Evolutionary conservation across 53 echinoderm and acorn worm genomes (phyloP).

Genomic region (Zoroaster sp.): DNA sequence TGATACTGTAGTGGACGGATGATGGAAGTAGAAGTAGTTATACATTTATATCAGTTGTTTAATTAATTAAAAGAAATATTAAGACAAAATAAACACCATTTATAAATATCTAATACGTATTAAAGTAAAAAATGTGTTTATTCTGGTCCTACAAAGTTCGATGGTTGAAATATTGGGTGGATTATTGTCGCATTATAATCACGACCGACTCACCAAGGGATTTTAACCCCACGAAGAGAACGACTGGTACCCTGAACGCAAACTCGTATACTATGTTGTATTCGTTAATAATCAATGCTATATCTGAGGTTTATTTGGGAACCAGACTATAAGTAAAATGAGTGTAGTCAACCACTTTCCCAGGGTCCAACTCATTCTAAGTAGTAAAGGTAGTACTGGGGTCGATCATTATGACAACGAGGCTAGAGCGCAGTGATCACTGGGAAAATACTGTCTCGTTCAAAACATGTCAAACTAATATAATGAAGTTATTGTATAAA

Average conservation of each 20-base stretch:
- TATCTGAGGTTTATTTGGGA: not conserved
- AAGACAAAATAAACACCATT: not conserved
- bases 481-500: not conserved
- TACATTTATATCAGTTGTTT: not conserved
- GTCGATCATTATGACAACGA: not conserved
- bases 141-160: not conserved
- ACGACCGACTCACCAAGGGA: not conserved
- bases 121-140: not conserved
- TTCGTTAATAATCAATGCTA: not conserved
- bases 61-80: not conserved
- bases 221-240: constrained; percentile 43
- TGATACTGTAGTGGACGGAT: too few relatives aligned
- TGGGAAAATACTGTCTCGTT: constrained; percentile 15
- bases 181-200: not conserved
- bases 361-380: not conserved
- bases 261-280: not conserved
- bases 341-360: not conserved
- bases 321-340: constrained; percentile 19
- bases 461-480: not conserved
- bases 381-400: not conserved
- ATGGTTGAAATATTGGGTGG: not conserved
- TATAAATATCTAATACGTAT: not conserved
- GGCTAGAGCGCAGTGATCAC: not conserved
- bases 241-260: not conserved
- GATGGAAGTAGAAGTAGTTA: not conserved